A percentile compares a stretch with the other conserved stretches of the same genome.
Evolutionary conservation across 37 sponge, comb jelly and placozoan genomes (phyloP).

Genomic region (Agelas oroides): DNA sequence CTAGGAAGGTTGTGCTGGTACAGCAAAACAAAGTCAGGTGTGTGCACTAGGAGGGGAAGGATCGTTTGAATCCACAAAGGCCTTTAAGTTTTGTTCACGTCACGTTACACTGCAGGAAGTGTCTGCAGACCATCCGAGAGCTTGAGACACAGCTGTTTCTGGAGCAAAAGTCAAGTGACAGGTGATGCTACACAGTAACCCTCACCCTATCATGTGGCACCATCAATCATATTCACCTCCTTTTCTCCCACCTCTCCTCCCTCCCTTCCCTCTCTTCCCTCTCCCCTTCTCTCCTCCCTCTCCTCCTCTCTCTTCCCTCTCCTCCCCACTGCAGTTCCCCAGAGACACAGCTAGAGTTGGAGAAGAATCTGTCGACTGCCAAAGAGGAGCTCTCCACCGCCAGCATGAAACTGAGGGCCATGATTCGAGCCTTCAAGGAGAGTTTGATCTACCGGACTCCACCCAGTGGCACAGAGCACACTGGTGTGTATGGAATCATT

Average conservation of each 20-base stretch:
- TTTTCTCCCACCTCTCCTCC: no score
- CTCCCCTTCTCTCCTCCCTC: not conserved
- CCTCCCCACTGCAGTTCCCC: not conserved
- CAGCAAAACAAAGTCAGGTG: conserved; percentile 82
- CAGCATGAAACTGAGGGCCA: conserved; percentile 66
- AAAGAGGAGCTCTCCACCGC: conserved; percentile 67
- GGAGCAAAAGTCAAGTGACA: conserved; percentile 28
- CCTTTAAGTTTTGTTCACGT: not conserved
- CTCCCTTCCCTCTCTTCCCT: not conserved
- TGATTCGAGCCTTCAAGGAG: conserved; percentile 81
- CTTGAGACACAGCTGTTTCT: conserved; percentile 60
- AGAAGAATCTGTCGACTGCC: conserved; percentile 45
- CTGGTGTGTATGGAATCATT: not conserved
- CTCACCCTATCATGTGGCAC: not conserved
- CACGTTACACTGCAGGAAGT: conserved; percentile 33
- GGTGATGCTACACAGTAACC: conserved; percentile 43
- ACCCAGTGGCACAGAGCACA: not conserved
- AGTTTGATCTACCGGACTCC: conserved; percentile 50
- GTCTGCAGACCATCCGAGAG: conserved; percentile 34
- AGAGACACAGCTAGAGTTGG: conserved; percentile 24
- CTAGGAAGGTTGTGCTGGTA: conserved; percentile 53
- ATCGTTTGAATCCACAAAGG: not conserved
- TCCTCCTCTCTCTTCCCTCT: no score
- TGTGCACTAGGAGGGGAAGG: not conserved
- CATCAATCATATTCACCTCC: no score